Base-by-base conservation (phyloP, 2,888 invertebrate genomes). In the Zele albiditarsus region DNA sequence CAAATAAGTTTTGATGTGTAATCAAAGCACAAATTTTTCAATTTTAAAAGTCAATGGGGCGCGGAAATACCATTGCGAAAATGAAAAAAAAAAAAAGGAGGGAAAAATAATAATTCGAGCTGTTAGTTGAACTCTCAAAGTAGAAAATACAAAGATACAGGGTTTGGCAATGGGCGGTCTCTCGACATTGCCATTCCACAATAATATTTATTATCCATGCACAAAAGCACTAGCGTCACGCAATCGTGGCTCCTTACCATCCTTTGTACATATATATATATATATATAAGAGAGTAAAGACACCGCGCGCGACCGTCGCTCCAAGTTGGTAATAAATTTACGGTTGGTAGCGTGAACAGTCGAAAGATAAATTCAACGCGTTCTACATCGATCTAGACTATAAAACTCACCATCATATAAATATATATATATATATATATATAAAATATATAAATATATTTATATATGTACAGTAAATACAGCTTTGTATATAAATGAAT, bases 151-250 rank as follows among this genome's bases (percentile, higher is more conserved):
- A 46, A 46, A 28, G 70, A 57, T 72, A 63, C 67, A 73, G 53
- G 53, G 72, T 76, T 71, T 63, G 63, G 33, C 28, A 31, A 63
- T 33, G 33, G 63, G 73, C 71, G 71, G 63, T 77, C 75, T 77
- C 75, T 73, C 73, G 74, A 77, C 78, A 79, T 79, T 79, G 74
- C 75, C 72, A 77, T 79, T 74, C 77, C 46, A 71, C 71, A 73
- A 77, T 72, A 76, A 79, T 81, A 82, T 84, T 83, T 81, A 80
- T 81, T 82, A 82, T 79, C 78, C 77, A 70, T 75, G 46, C 31
- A 23, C 66, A 66, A 53, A 53, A 70, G 66, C 57, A 20, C 71
- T 66, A 23, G 78, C 81, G 80, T 84, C 83, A 83, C 83, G 82
- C 81, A 79, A 82, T 83, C 80, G 77, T 76, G 69, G 74, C 53